Base-by-base conservation (phyloP, 2,888 invertebrate species). In the Tethea ocularis region DNA sequence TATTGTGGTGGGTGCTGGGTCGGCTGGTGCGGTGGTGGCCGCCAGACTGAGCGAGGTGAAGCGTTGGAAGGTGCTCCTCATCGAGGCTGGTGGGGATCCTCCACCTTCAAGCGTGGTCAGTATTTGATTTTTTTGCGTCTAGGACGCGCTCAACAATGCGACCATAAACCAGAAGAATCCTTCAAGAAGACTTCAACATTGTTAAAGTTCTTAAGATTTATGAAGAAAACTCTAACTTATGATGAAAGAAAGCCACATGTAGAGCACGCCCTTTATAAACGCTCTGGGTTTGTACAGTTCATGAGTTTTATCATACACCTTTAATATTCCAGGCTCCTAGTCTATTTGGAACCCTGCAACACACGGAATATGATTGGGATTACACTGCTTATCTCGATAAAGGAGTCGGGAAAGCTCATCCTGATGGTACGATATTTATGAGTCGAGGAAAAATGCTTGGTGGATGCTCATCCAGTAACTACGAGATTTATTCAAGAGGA, bases 11-110 rank as follows among this genome's bases (percentile, higher is more conserved):
- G 87, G 87, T 0, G 76, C 84, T 1, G 87, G 87, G 2, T 84
- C 85, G 0, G 83, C 83, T 0, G 87, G 87, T 0, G 78, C 83
- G 0, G 69, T 83, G 11, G 73, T 86, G 4, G 86, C 84, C 0
- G 67, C 82, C 0, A 69, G 87, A 0, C 75, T 87, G 2, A 80
- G 83, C 7, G 87, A 87, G 64, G 60, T 74, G 22, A 62, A 67
- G 1, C 26, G 61, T 11, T 74, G 79, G 61, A 69, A 67, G 0
- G 80, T 86, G 1, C 76, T 87, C 1, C 77, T 87, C 1, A 57
- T 87, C 0, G 87, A 87, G 58, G 76, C 82, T 3, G 87, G 87
- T 3, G 84, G 83, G 0, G 74, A 86, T 56, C 87, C 87, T 0
- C 85, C 86, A 0, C 62, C 74, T 2, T 74, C 73, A 11, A 86